Conservation (phyloP, 2,797 vertebrate species). For the Tadarida brasiliensis region DNA sequence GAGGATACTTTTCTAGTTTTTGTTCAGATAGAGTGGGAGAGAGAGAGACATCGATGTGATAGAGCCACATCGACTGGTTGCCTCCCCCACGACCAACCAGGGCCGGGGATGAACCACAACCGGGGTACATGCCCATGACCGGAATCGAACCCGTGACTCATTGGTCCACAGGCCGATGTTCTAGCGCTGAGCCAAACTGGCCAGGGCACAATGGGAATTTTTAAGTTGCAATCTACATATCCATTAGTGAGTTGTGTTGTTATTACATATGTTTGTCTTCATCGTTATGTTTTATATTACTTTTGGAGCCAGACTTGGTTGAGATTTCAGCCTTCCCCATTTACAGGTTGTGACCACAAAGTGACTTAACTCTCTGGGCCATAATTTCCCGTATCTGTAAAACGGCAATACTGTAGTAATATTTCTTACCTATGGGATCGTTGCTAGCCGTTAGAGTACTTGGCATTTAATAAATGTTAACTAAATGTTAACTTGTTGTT, state of each 20-base stretch:
- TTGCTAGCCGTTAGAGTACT: background rate
- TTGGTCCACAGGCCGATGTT: too few species aligned
- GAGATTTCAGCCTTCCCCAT: background rate
- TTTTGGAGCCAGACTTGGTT: slow-evolving; percentile 33
- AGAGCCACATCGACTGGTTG: too few species aligned
- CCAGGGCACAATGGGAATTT: background rate
- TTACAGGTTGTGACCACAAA: background rate
- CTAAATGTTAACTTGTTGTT: slow-evolving; percentile 11
- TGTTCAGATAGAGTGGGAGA: too few species aligned
- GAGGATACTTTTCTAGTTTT: too few species aligned
- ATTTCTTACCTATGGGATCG: background rate
- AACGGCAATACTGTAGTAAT: background rate
- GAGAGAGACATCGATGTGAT: too few species aligned
- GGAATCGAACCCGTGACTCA: too few species aligned
- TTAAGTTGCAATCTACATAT: background rate
- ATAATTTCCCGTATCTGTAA: background rate
- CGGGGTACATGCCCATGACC: too few species aligned
- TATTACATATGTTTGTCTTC: background rate
- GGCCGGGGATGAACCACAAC: too few species aligned
- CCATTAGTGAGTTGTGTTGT: background rate
- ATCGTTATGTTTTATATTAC: background rate
- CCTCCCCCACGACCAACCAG: too few species aligned
- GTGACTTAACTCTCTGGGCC: background rate
- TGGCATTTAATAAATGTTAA: slow-evolving; percentile 2
- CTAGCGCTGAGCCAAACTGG: too few species aligned